Evolutionary conservation across 2,888 invertebrate genomes (phyloP).

Genomic region (Phengaris arion): DNA sequence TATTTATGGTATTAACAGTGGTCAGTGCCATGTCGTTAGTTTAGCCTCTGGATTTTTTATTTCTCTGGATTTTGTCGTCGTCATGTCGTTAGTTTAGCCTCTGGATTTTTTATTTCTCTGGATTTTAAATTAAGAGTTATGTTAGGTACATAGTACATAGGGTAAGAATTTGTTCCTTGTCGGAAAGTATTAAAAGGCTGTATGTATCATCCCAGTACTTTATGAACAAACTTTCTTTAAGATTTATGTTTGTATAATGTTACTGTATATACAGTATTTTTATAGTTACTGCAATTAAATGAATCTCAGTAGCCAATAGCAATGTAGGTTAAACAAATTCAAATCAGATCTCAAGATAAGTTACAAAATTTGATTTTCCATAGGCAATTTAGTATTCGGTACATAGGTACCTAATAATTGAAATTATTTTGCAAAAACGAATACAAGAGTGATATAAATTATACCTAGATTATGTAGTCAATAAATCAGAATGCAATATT

Average conservation of each 20-base stretch:
- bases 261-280: too few species aligned
- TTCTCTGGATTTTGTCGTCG: too few species aligned
- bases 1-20: too few species aligned
- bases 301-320: too few species aligned
- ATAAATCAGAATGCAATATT: too few species aligned
- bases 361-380: background rate
- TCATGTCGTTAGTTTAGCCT: too few species aligned
- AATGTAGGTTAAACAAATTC: background rate
- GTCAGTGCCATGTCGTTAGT: too few species aligned
- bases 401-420: background rate
- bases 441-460: background rate
- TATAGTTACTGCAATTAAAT: too few species aligned
- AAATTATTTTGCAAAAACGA: too few species aligned
- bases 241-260: background rate
- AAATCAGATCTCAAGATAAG: background rate
- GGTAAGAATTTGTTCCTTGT: background rate
- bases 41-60: too few species aligned
- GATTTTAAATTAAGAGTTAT: too few species aligned
- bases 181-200: background rate
- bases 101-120: too few species aligned
- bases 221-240: background rate
- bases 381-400: background rate
- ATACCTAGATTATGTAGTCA: background rate
- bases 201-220: slow-evolving; percentile 5
- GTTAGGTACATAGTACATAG: background rate